These are phyloP conservation scores for Campoplex capitator DNA, from an alignment of 2,888 invertebrate genomes.

Conservation along the genomic window DNA sequence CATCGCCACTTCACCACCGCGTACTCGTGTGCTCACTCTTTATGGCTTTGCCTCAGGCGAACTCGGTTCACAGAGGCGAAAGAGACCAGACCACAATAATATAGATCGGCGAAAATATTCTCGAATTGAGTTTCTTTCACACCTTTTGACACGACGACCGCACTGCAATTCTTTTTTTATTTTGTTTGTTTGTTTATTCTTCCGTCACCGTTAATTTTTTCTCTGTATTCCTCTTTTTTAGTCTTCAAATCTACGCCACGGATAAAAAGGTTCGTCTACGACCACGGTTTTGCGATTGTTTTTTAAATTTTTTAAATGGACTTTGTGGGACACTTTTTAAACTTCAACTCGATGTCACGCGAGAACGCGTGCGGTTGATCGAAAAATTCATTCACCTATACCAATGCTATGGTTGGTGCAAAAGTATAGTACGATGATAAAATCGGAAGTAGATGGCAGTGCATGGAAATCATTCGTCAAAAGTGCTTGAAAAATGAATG, in stretches of 20 bases:
- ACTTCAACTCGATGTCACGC: too few relatives aligned
- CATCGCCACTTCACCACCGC: not conserved
- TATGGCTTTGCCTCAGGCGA: not conserved
- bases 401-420: too few relatives aligned
- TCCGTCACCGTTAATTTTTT: too few relatives aligned
- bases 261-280: too few relatives aligned
- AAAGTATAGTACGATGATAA: not conserved
- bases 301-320: too few relatives aligned
- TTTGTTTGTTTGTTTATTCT: not conserved
- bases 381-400: too few relatives aligned
- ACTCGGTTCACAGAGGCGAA: not conserved
- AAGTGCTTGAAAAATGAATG: not conserved
- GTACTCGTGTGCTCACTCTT: constrained; percentile 4
- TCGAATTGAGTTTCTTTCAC: constrained; percentile 9
- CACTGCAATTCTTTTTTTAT: not conserved
- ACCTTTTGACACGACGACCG: not conserved
- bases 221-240: too few relatives aligned
- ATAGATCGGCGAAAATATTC: constrained; percentile 9
- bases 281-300: too few relatives aligned
- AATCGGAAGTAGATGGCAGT: not conserved
- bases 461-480: too few relatives aligned
- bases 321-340: too few relatives aligned
- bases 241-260: too few relatives aligned
- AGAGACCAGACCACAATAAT: constrained; percentile 21
- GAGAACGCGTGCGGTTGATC: too few relatives aligned